A percentile compares a stretch with the other conserved stretches of the same genome.
Evolutionary conservation across 2,113 vertebrate genomes (phyloP).

Genomic region (Donacobius atricapilla): DNA sequence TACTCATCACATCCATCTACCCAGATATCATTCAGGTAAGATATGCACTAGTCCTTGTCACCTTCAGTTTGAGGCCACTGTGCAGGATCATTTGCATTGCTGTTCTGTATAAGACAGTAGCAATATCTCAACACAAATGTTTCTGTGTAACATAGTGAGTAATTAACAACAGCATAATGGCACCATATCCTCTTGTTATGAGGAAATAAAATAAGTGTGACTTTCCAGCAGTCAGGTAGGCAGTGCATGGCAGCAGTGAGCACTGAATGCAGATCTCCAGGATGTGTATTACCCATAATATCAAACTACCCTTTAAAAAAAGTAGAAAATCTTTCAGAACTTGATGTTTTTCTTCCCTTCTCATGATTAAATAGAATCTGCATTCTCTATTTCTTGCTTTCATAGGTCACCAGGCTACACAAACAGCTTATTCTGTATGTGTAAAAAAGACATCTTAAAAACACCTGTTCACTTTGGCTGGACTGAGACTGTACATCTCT

Average conservation of each 20-base stretch:
- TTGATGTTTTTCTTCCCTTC: not conserved
- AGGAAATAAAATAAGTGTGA: not conserved
- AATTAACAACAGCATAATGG: not conserved
- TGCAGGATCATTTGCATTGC: not conserved
- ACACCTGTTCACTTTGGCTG: not conserved
- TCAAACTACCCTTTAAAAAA: not conserved
- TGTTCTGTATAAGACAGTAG: not conserved
- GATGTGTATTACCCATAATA: not conserved
- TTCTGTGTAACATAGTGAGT: not conserved
- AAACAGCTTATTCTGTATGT: not conserved
- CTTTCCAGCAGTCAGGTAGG: not conserved
- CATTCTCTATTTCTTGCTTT: not conserved
- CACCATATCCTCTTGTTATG: not conserved
- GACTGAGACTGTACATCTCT: not conserved
- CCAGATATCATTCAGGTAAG: not conserved
- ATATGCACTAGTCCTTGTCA: not conserved
- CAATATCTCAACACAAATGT: not conserved
- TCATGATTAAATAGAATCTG: not conserved
- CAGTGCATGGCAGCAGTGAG: not conserved
- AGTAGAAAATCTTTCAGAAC: not conserved
- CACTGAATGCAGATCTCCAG: not conserved
- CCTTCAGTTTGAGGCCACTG: not conserved
- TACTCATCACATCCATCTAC: not conserved
- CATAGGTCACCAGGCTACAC: not conserved
- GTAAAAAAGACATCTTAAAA: not conserved